phyloP scores from a whole-genome alignment of 1,140 invertebrate genomes.

The Microplitis mediator region DNA sequence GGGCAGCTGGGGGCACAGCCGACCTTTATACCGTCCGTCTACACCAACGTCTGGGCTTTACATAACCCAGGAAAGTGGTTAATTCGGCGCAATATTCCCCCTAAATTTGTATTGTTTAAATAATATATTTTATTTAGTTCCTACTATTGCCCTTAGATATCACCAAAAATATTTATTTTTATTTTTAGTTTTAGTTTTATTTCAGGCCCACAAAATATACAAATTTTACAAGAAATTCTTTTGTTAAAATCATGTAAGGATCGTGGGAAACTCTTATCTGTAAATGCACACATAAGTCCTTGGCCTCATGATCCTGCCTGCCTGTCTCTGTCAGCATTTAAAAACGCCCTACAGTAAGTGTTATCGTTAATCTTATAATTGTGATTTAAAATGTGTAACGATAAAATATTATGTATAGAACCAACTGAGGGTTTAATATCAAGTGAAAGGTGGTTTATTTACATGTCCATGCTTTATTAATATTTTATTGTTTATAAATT shows the following conservation, averaged over 20 bases:
- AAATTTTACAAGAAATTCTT: not conserved
- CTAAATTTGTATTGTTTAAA: not conserved
- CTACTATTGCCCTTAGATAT: constrained; percentile 14
- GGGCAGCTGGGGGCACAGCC: constrained; percentile 51
- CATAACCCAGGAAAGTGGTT: constrained; percentile 50
- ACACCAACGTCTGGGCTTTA: constrained; percentile 37
- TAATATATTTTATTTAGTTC: not conserved
- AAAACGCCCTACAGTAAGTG: no score
- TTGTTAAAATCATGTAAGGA: constrained; percentile 32
- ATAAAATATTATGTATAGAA: no score
- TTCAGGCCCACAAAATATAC: no score
- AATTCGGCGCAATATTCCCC: constrained; percentile 43
- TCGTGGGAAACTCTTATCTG: constrained; percentile 37
- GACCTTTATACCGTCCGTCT: constrained; percentile 57
- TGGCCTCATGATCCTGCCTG: constrained; percentile 36
- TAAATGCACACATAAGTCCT: constrained; percentile 31
- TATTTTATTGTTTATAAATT: not conserved
- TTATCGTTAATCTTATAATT: no score
- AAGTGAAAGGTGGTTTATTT: constrained; percentile 25
- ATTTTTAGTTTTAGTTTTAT: not conserved
- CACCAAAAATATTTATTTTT: not conserved
- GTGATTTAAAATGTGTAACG: no score
- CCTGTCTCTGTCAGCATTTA: not conserved
- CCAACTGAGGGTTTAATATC: not conserved
- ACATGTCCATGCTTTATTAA: not conserved